Percentiles rank a stretch among this genome's conserved stretches.
These are phyloP conservation scores for Scolopax rusticola DNA, from an alignment of 2,797 vertebrate species.

Conservation along the genomic window DNA sequence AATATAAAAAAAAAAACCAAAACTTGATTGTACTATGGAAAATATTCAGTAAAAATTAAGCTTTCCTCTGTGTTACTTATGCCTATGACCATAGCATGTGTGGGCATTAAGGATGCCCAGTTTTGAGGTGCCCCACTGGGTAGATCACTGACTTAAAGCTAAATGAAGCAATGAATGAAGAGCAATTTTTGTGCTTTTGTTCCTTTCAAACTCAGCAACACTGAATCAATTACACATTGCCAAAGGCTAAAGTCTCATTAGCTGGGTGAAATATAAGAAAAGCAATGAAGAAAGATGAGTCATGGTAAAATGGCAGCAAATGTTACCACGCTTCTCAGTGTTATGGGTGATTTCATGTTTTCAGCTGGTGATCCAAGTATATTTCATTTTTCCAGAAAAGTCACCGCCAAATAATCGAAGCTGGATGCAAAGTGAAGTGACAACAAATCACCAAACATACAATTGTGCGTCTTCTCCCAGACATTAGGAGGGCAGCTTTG, in stretches of 20 bases:
- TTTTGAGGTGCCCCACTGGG: background rate
- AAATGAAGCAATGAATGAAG: background rate
- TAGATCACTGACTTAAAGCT: background rate
- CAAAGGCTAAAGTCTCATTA: background rate
- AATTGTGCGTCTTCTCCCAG: background rate
- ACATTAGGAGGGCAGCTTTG: background rate
- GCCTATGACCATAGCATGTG: background rate
- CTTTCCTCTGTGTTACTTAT: background rate
- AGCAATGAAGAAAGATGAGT: background rate
- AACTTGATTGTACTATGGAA: background rate
- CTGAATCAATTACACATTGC: background rate
- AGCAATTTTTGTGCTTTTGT: background rate
- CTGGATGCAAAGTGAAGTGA: background rate
- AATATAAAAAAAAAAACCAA: background rate
- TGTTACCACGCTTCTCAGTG: rapidly evolving
- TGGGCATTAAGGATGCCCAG: background rate
- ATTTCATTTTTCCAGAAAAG: background rate
- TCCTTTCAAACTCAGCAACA: background rate
- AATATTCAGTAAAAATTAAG: background rate
- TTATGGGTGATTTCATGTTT: background rate
- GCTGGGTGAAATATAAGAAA: background rate
- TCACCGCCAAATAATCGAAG: background rate
- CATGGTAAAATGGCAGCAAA: background rate
- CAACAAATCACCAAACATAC: background rate
- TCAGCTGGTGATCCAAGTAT: background rate